A percentile compares a stretch with the other conserved stretches of the same genome.
phyloP scores from a whole-genome alignment of 2,113 vertebrate species.

The Cyanistes caeruleus region DNA sequence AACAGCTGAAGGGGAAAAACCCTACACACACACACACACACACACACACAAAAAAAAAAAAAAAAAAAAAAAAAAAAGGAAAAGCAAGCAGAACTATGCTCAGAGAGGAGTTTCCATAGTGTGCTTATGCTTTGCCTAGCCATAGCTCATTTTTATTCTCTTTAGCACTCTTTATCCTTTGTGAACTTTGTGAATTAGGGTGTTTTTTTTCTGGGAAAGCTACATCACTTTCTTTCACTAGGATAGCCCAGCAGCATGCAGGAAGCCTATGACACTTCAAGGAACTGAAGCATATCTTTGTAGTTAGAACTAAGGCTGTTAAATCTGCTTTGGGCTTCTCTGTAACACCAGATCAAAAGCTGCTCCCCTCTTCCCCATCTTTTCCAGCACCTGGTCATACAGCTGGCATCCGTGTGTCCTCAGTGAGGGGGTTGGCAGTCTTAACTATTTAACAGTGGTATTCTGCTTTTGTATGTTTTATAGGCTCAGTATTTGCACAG shows the following conservation, averaged over 20 bases:
- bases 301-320: background rate
- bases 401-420: background rate
- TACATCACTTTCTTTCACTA: background rate
- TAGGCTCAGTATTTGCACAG: background rate
- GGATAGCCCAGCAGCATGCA: background rate
- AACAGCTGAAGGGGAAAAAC: background rate
- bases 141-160: background rate
- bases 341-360: background rate
- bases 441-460: background rate
- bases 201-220: background rate
- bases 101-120: background rate
- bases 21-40: background rate
- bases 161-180: background rate
- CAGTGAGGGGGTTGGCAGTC: background rate
- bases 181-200: background rate
- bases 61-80: too few species aligned
- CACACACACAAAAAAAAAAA: background rate
- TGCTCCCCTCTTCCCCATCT: background rate
- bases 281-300: background rate
- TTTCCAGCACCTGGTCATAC: background rate
- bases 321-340: background rate
- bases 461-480: background rate
- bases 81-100: background rate
- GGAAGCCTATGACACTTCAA: background rate
- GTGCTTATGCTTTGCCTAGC: background rate